Conservation (phyloP, 2,113 vertebrate genomes). For the Sphaerodactylus townsendi region DNA sequence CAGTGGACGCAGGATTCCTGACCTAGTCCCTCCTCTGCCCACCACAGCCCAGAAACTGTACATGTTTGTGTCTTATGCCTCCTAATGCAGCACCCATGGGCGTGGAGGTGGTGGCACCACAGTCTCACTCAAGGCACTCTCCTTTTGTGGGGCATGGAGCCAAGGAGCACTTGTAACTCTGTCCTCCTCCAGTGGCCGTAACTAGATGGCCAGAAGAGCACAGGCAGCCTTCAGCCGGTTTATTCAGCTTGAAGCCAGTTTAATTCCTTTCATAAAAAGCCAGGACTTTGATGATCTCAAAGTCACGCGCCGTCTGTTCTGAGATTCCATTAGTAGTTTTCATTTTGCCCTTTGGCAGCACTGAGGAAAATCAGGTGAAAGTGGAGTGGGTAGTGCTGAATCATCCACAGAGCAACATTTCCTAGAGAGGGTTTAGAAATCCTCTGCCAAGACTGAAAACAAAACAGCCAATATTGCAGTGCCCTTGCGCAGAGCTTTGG, state of each 20-base stretch:
- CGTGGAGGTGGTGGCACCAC: background rate
- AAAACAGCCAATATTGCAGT: too few relatives aligned
- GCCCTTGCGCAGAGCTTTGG: too few relatives aligned
- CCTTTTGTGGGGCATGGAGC: background rate
- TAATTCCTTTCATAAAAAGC: constrained; percentile 45
- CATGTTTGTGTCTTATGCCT: background rate
- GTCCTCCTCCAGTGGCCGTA: background rate
- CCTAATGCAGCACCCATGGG: too few relatives aligned
- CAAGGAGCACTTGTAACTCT: background rate
- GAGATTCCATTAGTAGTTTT: constrained; percentile 61
- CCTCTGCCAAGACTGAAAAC: constrained; percentile 66
- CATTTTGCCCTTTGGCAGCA: constrained; percentile 69
- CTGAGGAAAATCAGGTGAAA: constrained; percentile 65
- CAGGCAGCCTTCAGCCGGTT: background rate
- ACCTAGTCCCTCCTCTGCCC: background rate
- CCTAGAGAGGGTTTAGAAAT: constrained; percentile 65
- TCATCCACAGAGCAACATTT: constrained; percentile 65
- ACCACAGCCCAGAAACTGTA: background rate
- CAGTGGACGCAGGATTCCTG: too few relatives aligned
- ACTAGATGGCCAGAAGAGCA: too few relatives aligned
- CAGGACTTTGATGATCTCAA: constrained; percentile 21
- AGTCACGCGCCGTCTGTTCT: too few relatives aligned
- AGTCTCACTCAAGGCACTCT: background rate
- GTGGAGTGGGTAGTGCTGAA: constrained; percentile 67
- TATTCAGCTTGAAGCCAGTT: constrained; percentile 29